Evolutionary conservation across 1,140 invertebrate genomes (phyloP), one percentile per base, ranked within the genome.

Genomic region (Ceratosolen solmsi): DNA sequence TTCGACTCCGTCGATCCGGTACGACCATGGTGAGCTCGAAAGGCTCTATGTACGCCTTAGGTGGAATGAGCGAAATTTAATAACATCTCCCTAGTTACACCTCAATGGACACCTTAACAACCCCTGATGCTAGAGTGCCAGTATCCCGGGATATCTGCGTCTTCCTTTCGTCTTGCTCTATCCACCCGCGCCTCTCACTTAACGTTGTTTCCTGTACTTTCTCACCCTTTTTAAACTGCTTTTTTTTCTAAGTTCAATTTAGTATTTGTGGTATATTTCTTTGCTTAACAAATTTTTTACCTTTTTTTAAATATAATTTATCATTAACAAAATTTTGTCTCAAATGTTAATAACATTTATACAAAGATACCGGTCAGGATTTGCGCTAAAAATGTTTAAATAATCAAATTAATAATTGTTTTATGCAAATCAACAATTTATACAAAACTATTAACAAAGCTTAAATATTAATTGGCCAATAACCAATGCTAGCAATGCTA

Each of bases 41-140:
- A 73, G 51, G 11, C n/a, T 63, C 75, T 82, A 79, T 74, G 68
- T 33, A 79, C 38, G 41, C 58, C 30, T 25, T 33, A 79, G 74
- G 70, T 79, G 72, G 86, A 86, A 87, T 87, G 87, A 91, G 90
- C 89, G 89, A 92, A 92, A 92, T 92, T 92, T 92, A 92, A 92
- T 92, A 92, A 91, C 90, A 92, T 91, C 89, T 89, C 91, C 90
- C 91, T 92, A 91, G 91, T 92, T 91, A 92, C 91, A 91, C 91
- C 90, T 92, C 90, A 92, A 92, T 91, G 88, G 90, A 88, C 90
- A 92, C 90, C 90, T 91, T 92, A 92, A 92, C 91, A 91, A 92
- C 91, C 90, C 89, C 87, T 82, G 65, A 22, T 27, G 68, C 33
- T 68, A 30, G 58, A 80, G 85, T 80, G 68, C 72, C 41, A 46